Conservation (phyloP, 2,113 vertebrate genomes). For the Embiotoca jacksoni region DNA sequence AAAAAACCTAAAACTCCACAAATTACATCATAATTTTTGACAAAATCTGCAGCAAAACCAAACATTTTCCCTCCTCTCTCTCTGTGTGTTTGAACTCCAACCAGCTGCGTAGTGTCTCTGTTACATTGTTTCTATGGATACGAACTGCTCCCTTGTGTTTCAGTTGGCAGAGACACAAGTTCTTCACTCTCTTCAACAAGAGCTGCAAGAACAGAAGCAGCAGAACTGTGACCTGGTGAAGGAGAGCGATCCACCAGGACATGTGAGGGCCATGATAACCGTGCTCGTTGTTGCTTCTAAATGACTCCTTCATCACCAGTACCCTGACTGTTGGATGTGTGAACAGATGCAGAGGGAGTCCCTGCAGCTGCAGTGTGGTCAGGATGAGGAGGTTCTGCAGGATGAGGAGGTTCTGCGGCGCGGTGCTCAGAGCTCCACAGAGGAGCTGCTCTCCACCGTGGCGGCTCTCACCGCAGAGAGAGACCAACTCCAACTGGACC, state of each 20-base stretch:
- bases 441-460: slow-evolving; percentile 33
- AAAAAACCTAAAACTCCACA: no score
- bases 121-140: no score
- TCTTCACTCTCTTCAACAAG: slow-evolving; percentile 30
- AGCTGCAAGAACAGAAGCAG: slow-evolving; percentile 35
- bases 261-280: slow-evolving; percentile 5
- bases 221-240: slow-evolving; percentile 14
- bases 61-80: no score
- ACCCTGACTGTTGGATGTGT: neutral
- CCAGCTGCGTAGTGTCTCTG: neutral
- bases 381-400: slow-evolving; percentile 43
- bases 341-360: slow-evolving; percentile 25
- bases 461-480: slow-evolving; percentile 56
- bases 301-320: neutral
- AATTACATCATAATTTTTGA: no score
- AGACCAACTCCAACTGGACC: slow-evolving; percentile 68
- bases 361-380: slow-evolving; percentile 51
- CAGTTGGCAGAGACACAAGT: slow-evolving; percentile 25
- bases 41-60: no score
- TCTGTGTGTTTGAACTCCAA: no score
- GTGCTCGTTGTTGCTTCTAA: neutral
- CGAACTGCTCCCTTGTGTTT: neutral
- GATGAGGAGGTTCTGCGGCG: slow-evolving; percentile 31
- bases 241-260: slow-evolving; percentile 10
- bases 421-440: neutral